phyloP scores from a whole-genome alignment of 2,888 invertebrate species.

The Acheta domesticus region DNA sequence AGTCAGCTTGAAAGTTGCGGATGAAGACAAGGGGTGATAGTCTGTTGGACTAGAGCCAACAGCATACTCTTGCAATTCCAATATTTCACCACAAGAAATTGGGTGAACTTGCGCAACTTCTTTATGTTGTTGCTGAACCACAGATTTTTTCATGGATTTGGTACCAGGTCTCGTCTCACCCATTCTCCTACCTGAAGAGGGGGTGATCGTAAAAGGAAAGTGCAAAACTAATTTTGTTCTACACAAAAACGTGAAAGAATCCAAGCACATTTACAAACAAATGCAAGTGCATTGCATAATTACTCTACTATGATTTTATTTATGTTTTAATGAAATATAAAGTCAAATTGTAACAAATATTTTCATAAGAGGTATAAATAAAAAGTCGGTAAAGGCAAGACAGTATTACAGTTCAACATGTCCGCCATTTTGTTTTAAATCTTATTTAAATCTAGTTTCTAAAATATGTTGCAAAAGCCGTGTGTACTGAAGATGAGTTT shows the following conservation, averaged over 20 bases:
- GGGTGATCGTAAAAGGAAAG: constrained; percentile 19
- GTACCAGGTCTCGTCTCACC: constrained; percentile 34
- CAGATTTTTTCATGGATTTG: constrained; percentile 36
- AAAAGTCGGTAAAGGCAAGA: too few species aligned
- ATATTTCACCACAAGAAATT: constrained; percentile 44
- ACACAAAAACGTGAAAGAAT: not conserved
- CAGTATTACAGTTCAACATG: too few species aligned
- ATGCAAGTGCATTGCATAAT: too few species aligned
- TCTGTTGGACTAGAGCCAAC: constrained; percentile 46
- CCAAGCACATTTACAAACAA: too few species aligned
- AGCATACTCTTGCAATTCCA: constrained; percentile 52
- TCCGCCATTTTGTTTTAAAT: too few species aligned
- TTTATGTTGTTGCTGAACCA: constrained; percentile 30
- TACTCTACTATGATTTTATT: too few species aligned
- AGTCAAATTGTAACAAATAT: too few species aligned
- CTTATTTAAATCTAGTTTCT: too few species aligned
- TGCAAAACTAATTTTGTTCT: not conserved
- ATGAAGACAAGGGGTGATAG: constrained; percentile 48
- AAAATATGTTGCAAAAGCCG: too few species aligned
- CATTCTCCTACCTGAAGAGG: constrained; percentile 35
- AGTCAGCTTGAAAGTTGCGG: constrained; percentile 51
- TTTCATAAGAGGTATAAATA: too few species aligned
- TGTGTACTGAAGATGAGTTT: too few species aligned
- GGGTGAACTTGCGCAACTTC: constrained; percentile 32
- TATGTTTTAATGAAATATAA: too few species aligned